Evolutionary conservation across 1,140 invertebrate species (phyloP), one percentile per base, ranked within the genome.

Genomic region (Tetramorium alpestre): DNA sequence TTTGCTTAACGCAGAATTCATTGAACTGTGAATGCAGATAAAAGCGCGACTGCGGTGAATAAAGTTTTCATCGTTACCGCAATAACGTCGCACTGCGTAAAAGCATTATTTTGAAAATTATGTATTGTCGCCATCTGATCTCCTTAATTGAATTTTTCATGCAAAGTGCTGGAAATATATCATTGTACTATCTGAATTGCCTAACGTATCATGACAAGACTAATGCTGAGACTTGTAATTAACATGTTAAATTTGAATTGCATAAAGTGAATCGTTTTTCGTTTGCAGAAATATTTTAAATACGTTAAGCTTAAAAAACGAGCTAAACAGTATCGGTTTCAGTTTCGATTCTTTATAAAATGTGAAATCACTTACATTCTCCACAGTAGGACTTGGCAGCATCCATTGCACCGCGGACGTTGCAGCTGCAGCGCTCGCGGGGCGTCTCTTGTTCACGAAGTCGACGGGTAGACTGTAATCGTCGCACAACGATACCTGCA

Each of bases 401-500:
- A 95, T 95, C 96, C 96, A 95, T 94, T 96, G 93, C 13, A 95
- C 92, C 18, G 94, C 95, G 22, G 96, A 96, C 85, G 96, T 96
- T 75, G 96, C 94, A 91, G 96, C 96, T 33, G 95, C 95, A 78
- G 96, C 96, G 92, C 96, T 96, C 87, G 96, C 96, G 80, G 96
- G 96, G 92, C 96, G 95, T 95, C 96, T 96, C 93, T 97, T 96
- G 86, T 96, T 97, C 86, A 98, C 96, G 94, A 97, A 97, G 93
- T 98, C 97, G 86, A 97, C 97, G 33, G 97, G 97, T 72, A 98
- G 95, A 95, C 97, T 97, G 94, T 98, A 98, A 93, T 98, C 97
- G 91, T 97, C 97, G 94, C 97, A 97, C 85, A 98, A 95, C 65
- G 97, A 96, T 86, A 97, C 96, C 97, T 98, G 96, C 7, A 97